A percentile compares a stretch with the other conserved stretches of the same genome.
Conservation (phyloP, 2,888 invertebrate species). For the Pherbina coryleti region DNA sequence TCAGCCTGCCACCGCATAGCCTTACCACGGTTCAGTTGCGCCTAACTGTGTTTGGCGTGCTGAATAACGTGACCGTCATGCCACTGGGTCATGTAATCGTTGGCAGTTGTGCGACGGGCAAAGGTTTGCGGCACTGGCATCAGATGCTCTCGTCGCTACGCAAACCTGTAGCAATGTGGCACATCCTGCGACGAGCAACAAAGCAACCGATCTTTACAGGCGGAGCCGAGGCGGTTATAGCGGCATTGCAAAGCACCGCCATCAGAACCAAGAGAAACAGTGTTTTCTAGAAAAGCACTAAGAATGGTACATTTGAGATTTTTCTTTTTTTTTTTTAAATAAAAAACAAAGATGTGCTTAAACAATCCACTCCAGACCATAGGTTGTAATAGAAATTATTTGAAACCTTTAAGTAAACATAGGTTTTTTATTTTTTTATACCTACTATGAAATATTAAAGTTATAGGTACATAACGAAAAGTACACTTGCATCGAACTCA, state of each 20-base stretch:
- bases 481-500: too few relatives aligned
- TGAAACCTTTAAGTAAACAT: background rate
- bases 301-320: background rate
- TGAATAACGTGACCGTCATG: conserved; percentile 71
- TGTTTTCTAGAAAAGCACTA: conserved; percentile 53
- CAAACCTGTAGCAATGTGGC: conserved; percentile 89
- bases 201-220: conserved; percentile 63
- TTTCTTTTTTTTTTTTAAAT: background rate
- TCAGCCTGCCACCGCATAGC: conserved; percentile 81
- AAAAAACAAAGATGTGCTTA: background rate
- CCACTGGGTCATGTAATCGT: conserved; percentile 86
- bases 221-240: conserved; percentile 64
- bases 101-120: conserved; percentile 79
- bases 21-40: conserved; percentile 81
- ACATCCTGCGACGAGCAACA: conserved; percentile 74
- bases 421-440: background rate
- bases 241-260: conserved; percentile 62
- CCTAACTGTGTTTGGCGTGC: conserved; percentile 73
- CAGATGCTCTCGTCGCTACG: conserved; percentile 85
- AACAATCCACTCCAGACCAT: conserved; percentile 18
- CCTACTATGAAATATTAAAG: background rate
- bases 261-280: conserved; percentile 61
- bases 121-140: conserved; percentile 83
- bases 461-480: too few relatives aligned
- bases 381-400: conserved; percentile 21